Conservation (phyloP, 2,888 invertebrate species). For the Tolmerus cingulatus region DNA sequence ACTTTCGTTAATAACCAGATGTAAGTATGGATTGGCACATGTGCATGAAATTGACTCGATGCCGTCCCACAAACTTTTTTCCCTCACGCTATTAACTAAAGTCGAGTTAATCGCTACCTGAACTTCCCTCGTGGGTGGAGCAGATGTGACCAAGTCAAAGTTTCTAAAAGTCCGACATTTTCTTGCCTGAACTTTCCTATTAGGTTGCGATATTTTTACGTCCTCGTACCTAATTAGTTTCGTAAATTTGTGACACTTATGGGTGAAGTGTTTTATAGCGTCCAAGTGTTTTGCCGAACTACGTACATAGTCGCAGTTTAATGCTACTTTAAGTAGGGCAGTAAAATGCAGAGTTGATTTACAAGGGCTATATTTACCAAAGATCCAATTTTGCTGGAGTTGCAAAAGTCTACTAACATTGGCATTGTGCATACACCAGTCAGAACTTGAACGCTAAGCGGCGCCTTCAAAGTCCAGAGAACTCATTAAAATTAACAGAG, state of each 20-base stretch:
- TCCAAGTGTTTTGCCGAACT: background rate
- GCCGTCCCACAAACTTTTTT: background rate
- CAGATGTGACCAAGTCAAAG: background rate
- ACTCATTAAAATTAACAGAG: background rate
- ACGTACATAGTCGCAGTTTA: background rate
- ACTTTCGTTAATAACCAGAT: background rate
- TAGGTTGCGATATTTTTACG: background rate
- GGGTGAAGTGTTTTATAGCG: background rate
- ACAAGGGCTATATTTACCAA: background rate
- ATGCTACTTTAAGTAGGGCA: background rate
- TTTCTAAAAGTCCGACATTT: background rate
- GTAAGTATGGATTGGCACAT: background rate
- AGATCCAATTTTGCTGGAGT: background rate
- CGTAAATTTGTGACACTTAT: background rate
- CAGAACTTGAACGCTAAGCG: background rate
- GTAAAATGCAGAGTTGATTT: background rate
- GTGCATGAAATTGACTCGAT: background rate
- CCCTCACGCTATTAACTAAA: background rate
- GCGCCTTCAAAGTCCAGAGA: background rate
- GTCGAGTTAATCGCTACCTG: background rate
- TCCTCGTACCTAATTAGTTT: background rate
- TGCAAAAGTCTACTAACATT: background rate
- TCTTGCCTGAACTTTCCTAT: background rate
- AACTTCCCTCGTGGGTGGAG: background rate
- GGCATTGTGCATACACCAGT: background rate